These are phyloP conservation scores for Eristalis tenax DNA, from an alignment of 2,888 invertebrate species.

Conservation along the genomic window DNA sequence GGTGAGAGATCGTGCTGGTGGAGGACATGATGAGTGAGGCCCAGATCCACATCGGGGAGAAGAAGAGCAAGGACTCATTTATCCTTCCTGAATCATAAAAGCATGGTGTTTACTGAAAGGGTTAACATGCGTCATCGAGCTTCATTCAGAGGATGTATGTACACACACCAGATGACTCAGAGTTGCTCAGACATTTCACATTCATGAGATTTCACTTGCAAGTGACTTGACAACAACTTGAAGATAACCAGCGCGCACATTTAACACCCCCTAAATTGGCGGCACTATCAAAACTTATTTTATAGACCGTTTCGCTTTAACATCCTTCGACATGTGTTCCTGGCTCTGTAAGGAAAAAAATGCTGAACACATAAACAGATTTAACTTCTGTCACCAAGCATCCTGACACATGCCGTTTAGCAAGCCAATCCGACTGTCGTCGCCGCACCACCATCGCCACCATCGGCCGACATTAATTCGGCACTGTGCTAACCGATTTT, in stretches of 20 bases:
- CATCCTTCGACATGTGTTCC: conserved; percentile 21
- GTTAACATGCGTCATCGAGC: neutral
- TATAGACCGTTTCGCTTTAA: neutral
- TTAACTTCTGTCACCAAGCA: conserved; percentile 23
- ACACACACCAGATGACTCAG: neutral
- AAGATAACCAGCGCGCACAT: neutral
- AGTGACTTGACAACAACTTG: conserved; percentile 1
- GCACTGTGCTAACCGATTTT: conserved; percentile 11
- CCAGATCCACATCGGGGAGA: too few relatives aligned
- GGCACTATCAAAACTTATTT: conserved; percentile 18
- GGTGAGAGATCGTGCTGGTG: too few relatives aligned
- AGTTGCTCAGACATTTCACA: neutral
- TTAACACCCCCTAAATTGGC: neutral
- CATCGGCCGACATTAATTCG: neutral
- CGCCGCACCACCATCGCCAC: neutral
- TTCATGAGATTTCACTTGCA: neutral
- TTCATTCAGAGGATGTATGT: neutral
- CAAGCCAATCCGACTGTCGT: neutral
- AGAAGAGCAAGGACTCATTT: too few relatives aligned
- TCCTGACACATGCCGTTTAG: conserved; percentile 11
- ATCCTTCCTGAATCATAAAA: too few relatives aligned
- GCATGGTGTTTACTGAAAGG: neutral
- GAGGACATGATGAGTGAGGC: too few relatives aligned
- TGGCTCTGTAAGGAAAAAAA: neutral
- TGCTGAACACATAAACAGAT: conserved; percentile 9